Evolutionary conservation across 2,113 vertebrate genomes (phyloP), one percentile per base, ranked within the genome.

Genomic region (Bubo bubo): DNA sequence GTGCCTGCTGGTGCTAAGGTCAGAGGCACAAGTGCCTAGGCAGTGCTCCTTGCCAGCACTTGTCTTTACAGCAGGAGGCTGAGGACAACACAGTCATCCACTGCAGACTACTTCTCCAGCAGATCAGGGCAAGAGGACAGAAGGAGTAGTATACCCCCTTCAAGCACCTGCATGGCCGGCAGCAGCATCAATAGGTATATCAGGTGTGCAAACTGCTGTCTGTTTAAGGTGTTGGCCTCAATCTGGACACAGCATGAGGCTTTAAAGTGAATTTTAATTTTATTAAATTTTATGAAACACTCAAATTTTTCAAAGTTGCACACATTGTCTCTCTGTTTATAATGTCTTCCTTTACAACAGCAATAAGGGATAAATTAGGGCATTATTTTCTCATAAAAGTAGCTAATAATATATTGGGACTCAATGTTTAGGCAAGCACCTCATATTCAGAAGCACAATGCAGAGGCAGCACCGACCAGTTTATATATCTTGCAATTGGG

Each of bases 31-130:
- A 62, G 66, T 11, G 18, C 17, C 43, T 15, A n/a, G 15, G 52
- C 47, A 82, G 32, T 1, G 1, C 11, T 70, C 47, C 43, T 23
- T 59, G 30, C 12, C 35, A 79, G 43, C 20, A 14, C 14, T 2
- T 39, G 39, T 27, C 28, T 84, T 62, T 26, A 53, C 37, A 55
- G 4, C 43, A 62, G 30, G 24, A 64, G 49, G 3, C 37, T 35
- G 37, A 14, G 41, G 32, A 53, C 30, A 95, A 6, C 21, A 9
- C 8, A 2, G 17, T 22, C 39, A 70, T 45, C 64, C 27, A 8
- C 2, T 2, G 50, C 45, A 74, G 32, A 16, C 21, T 14, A 4
- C 26, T 63, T 8, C 18, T 55, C 34, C 35, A 0, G 0, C 39
- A 80, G 43, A 0, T 2, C 67, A 21, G 8, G 12, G 28, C 20